Conservation (phyloP, 2,113 vertebrate species). For the Anguilla japonica region DNA sequence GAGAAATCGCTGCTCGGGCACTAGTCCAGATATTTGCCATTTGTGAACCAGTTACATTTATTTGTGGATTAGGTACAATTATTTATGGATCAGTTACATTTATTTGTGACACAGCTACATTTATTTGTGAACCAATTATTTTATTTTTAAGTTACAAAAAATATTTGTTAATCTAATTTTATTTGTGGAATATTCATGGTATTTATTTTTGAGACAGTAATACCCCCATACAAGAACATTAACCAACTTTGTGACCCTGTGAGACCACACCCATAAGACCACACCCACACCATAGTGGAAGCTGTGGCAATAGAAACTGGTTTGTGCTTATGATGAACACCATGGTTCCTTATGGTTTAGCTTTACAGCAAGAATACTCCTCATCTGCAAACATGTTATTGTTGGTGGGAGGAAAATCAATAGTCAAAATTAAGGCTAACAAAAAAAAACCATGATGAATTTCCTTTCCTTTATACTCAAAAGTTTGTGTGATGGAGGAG, state of each 20-base stretch:
- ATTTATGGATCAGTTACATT: no score
- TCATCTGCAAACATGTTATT: no score
- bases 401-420: not conserved
- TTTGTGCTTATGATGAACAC: not conserved
- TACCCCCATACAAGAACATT: not conserved
- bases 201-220: no score
- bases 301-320: not conserved
- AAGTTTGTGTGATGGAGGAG: not conserved
- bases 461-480: not conserved
- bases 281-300: not conserved
- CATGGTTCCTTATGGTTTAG: not conserved
- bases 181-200: no score
- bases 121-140: no score
- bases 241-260: not conserved
- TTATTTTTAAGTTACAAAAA: no score
- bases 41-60: no score
- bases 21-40: no score
- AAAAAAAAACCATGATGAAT: not conserved
- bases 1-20: no score
- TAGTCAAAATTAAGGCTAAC: not conserved
- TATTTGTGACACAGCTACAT: no score
- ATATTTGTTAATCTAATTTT: no score
- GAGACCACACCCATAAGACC: not conserved
- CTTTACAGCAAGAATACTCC: not conserved
- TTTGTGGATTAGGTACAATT: no score